These are phyloP conservation scores for Danio choprae DNA, from an alignment of 2,797 vertebrate genomes.

Conservation along the genomic window DNA sequence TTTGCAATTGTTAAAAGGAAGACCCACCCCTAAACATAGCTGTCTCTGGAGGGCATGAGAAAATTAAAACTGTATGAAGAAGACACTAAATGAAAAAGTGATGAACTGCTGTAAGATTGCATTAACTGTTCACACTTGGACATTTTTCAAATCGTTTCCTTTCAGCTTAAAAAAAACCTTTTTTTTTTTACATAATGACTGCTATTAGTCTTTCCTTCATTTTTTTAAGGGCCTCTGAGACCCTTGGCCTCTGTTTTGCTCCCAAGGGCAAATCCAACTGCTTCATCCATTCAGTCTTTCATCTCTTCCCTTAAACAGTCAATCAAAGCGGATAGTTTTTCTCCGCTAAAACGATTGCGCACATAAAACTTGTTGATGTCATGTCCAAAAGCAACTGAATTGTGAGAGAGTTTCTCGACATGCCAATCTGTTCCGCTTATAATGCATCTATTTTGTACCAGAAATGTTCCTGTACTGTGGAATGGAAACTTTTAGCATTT, in stretches of 20 bases:
- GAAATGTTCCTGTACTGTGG: background rate
- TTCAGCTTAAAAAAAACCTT: background rate
- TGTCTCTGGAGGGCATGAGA: too few relatives aligned
- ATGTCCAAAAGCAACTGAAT: background rate
- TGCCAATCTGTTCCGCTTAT: conserved; percentile 1
- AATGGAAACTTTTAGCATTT: conserved; percentile 12
- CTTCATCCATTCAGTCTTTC: conserved; percentile 10
- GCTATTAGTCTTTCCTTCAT: background rate
- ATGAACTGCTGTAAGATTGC: too few relatives aligned
- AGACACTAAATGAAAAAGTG: too few relatives aligned
- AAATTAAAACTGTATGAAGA: too few relatives aligned
- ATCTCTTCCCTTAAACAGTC: conserved; percentile 6
- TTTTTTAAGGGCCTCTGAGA: conserved; percentile 7
- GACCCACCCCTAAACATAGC: too few relatives aligned
- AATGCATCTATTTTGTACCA: background rate
- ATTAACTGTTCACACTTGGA: background rate
- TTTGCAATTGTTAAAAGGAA: too few relatives aligned
- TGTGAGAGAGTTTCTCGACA: background rate
- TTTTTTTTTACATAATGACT: background rate
- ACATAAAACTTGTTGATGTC: background rate
- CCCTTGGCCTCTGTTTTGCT: conserved; percentile 8
- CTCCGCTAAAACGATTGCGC: background rate
- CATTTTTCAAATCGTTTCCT: conserved; percentile 6
- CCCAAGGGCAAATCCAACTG: conserved; percentile 11
- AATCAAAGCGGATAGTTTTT: conserved; percentile 1